These are phyloP conservation scores for Copidosoma aretas DNA, from an alignment of 2,888 invertebrate genomes.

Conservation along the genomic window DNA sequence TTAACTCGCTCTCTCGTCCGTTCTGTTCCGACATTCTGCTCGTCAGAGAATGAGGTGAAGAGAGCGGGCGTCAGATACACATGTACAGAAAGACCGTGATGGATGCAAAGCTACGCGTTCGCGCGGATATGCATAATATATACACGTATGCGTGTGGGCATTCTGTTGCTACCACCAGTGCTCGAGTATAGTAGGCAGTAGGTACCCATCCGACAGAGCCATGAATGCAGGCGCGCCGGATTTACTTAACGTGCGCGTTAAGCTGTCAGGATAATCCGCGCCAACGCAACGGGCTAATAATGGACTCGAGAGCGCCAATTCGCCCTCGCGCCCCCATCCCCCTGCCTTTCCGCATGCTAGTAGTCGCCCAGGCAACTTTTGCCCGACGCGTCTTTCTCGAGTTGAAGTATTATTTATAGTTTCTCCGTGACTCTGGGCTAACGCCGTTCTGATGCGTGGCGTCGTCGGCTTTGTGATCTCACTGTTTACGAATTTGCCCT, in stretches of 20 bases:
- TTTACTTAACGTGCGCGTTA: constrained; percentile 57
- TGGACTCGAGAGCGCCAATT: constrained; percentile 52
- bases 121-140: too few species aligned
- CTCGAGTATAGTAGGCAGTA: too few species aligned
- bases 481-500: background rate
- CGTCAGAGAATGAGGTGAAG: too few species aligned
- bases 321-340: constrained; percentile 15
- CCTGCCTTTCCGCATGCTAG: background rate
- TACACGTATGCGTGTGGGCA: too few species aligned
- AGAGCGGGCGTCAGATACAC: too few species aligned
- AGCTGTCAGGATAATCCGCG: constrained; percentile 57
- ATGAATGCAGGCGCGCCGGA: constrained; percentile 41
- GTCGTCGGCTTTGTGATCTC: constrained; percentile 17
- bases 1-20: too few species aligned
- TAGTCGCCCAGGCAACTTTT: background rate
- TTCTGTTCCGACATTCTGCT: too few species aligned
- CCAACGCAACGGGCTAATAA: constrained; percentile 52
- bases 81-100: too few species aligned
- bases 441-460: background rate
- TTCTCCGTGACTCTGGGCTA: too few species aligned
- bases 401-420: background rate
- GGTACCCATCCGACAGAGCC: too few species aligned
- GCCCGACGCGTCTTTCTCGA: constrained; percentile 4
- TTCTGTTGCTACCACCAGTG: too few species aligned
- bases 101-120: too few species aligned